Conservation (phyloP, 2,888 invertebrate species). For the Aquatica leii region DNA sequence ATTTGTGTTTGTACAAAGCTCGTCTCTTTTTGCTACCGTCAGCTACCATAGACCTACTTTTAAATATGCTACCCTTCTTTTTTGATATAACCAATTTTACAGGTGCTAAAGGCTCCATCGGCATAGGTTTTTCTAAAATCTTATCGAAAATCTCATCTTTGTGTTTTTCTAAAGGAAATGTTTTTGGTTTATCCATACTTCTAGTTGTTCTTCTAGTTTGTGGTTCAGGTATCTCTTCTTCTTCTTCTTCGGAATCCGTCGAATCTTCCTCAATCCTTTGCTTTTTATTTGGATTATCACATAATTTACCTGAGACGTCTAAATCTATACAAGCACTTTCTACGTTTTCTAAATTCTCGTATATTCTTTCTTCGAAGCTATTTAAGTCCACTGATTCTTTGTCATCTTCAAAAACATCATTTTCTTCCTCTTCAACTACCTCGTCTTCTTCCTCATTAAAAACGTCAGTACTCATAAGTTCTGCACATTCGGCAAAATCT, state of each 20-base stretch:
- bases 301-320: constrained; percentile 40
- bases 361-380: constrained; percentile 31
- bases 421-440: not conserved
- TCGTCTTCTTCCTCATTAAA: not conserved
- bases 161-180: constrained; percentile 39
- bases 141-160: constrained; percentile 54
- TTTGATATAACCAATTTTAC: constrained; percentile 78
- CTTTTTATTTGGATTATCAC: constrained; percentile 41
- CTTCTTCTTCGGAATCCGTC: constrained; percentile 52
- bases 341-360: constrained; percentile 38
- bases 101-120: constrained; percentile 66
- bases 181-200: constrained; percentile 46
- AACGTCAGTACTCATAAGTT: not conserved
- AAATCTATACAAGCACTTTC: constrained; percentile 46
- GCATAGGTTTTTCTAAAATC: constrained; percentile 50
- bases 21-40: constrained; percentile 77
- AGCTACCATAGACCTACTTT: constrained; percentile 77
- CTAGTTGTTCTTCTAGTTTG: constrained; percentile 23
- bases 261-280: constrained; percentile 47
- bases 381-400: constrained; percentile 17
- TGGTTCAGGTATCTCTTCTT: constrained; percentile 40
- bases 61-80: constrained; percentile 91
- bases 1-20: constrained; percentile 88
- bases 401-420: not conserved
- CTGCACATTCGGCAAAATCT: not conserved